Conservation (phyloP, 2,797 vertebrate species). For the Molossus alvarezi region DNA sequence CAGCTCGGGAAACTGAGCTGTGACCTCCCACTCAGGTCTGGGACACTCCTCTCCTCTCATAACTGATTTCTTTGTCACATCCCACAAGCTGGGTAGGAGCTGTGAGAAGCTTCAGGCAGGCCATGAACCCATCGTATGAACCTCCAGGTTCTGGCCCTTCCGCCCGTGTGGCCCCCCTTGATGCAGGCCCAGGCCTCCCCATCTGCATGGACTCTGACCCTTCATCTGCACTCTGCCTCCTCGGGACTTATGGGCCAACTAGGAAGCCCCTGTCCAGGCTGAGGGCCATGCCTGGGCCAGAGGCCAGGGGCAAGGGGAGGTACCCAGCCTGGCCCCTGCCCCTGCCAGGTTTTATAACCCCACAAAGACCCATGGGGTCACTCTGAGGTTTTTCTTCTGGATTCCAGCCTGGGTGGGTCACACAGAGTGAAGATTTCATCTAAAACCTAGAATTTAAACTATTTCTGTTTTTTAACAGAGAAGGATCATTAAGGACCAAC, state of each 20-base stretch:
- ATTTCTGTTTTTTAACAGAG: not conserved
- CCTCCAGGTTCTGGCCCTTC: not conserved
- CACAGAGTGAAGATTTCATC: not conserved
- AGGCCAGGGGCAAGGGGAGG: not conserved
- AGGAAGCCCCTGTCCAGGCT: not conserved
- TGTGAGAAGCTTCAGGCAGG: not conserved
- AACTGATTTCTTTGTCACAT: not conserved
- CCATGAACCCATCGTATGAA: not conserved
- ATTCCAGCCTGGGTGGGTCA: not conserved
- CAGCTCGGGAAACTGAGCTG: fast-evolving
- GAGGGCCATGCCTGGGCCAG: not conserved
- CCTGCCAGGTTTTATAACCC: not conserved
- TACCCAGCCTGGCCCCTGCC: not conserved
- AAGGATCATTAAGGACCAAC: not conserved
- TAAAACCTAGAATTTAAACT: constrained; percentile 41
- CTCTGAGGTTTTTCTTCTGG: not conserved
- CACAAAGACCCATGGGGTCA: not conserved
- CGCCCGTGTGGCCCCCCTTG: fast-evolving
- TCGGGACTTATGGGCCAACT: too few relatives aligned
- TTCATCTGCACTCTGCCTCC: not conserved
- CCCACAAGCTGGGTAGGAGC: not conserved
- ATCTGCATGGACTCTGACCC: not conserved
- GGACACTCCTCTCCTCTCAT: not conserved
- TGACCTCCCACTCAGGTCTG: not conserved
- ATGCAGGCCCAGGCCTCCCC: not conserved